Base-by-base conservation (phyloP, 1,140 invertebrate genomes). In the Diachasmimorpha longicaudata region DNA sequence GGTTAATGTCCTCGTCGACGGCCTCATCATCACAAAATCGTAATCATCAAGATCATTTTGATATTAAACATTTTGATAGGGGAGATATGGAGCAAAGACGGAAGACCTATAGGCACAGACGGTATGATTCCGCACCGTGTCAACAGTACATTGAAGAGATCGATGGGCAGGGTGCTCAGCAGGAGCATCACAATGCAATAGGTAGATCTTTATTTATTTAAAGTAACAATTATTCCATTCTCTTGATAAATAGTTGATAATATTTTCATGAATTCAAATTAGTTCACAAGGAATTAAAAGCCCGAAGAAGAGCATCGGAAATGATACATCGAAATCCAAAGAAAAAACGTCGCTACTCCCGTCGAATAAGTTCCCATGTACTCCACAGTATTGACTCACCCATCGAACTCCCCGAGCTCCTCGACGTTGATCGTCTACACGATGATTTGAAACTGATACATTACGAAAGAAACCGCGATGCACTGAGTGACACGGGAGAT, bases 1-100 rank as follows among this genome's bases (percentile, higher is more conserved):
- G 86, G 76, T 79, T 88, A n/a, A 87, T 85, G 66, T 88, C 86
- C 25, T 86, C 86, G 31, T 88, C 87, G 71, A 87, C 86, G 55
- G 82, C 84, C 68, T 88, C 87, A 69, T 88, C 86, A 4, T 87
- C 86, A 13, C 79, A 87, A 63, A 85, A 87, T 11, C 79, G 79
- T 8, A 70, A 80, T 16, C 79, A 81, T 16, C 79, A 81, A 8
- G 79, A 81, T 36, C 58, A 74, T 46, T 68, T 16, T 46, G 13
- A 67, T 68, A 19, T 25, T 10, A 44, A 77, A 25, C 46, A 73
- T 58, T 52, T 76, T 75, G 66, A 69, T 25, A 73, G 74, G 1
- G 79, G 74, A 42, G 79, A 83, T 63, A 79, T 79, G 16, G 80
- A 78, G 25, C 78, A 77, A 23, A 80, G 77, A 10, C 66, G 77